A percentile compares a stretch with the other conserved stretches of the same genome.
Evolutionary conservation across 2,888 invertebrate species (phyloP).

Genomic region (Ephialtes manifestator): DNA sequence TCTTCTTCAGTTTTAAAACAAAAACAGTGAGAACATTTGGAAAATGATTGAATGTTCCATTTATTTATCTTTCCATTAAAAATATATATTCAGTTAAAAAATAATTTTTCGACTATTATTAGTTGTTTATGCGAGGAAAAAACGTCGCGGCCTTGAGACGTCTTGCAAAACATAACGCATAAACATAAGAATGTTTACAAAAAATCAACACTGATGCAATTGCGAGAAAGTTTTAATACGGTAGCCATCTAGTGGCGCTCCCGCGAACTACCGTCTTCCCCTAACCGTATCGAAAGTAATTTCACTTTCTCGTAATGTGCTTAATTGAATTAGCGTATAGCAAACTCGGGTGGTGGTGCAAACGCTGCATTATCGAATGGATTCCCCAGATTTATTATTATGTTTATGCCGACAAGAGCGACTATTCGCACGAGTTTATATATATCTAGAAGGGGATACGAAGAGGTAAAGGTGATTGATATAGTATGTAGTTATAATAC

Average conservation of each 20-base stretch:
- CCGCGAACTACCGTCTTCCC: not conserved
- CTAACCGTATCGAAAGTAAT: not conserved
- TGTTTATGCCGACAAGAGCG: slow-evolving; percentile 54
- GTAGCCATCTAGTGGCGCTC: not conserved
- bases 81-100: no score
- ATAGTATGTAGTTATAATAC: slow-evolving; percentile 48
- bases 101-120: no score
- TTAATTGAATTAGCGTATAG: slow-evolving; percentile 42
- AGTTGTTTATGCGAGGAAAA: no score
- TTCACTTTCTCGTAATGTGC: not conserved
- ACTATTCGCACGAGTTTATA: slow-evolving; percentile 49
- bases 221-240: not conserved
- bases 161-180: no score
- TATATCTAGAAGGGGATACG: not conserved
- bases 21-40: no score
- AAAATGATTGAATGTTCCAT: no score
- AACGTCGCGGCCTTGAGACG: no score
- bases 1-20: no score
- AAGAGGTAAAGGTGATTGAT: slow-evolving; percentile 43
- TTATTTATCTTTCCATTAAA: no score
- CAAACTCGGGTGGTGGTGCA: slow-evolving; percentile 2
- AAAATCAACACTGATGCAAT: no score
- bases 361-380: not conserved
- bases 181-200: no score
- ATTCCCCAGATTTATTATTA: slow-evolving; percentile 53